Base-by-base conservation (phyloP, 2,113 vertebrate species). In the Pipa parva region DNA sequence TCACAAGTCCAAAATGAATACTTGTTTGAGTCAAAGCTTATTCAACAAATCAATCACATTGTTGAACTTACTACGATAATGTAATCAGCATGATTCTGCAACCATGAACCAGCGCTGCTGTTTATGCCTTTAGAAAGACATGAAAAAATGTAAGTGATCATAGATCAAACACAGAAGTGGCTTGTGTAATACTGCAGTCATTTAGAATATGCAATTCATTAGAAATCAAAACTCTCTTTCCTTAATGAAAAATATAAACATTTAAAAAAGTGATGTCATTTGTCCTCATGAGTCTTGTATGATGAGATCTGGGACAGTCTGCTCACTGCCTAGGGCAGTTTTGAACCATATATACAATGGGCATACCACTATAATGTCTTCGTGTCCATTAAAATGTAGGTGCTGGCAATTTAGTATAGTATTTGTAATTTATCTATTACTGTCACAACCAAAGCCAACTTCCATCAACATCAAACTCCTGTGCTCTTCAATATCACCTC, bases 301-400 rank as follows among this genome's bases (percentile, higher is more conserved):
- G 22, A 24, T 51, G 29, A 51, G 61, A 63, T 51, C 28, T 51
- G 21, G n/a, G n/a, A n/a, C 46, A 63, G 48, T 46, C 46, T 61
- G n/a, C n/a, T 36, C 48, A 48, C 25, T 36, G 46, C 60, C 46
- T 48, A 36, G 17, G 55, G 25, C 50, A 28, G 17, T 64, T 55
- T 45, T 5, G 26, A 13, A 10, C 37, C 51, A 52, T 52, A 54
- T 36, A 63, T 63, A 7, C 50, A 29, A 51, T 63, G 48, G 48
- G 51, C 28, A 24, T n/a, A 59, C n/a, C 48, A 37, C 22, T 52
- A 46, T 36, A 25, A 63, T 52, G 46, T n/a, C 20, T 61, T n/a
- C 25, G 15, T 29, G n/a, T 61, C 39, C 29, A 29, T 61, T 48
- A 28, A 29, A 61, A 37, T 37, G 37, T 29, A 7, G 21, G 15